phyloP scores from a whole-genome alignment of 2,797 vertebrate species.

The Dromococcyx pavoninus region DNA sequence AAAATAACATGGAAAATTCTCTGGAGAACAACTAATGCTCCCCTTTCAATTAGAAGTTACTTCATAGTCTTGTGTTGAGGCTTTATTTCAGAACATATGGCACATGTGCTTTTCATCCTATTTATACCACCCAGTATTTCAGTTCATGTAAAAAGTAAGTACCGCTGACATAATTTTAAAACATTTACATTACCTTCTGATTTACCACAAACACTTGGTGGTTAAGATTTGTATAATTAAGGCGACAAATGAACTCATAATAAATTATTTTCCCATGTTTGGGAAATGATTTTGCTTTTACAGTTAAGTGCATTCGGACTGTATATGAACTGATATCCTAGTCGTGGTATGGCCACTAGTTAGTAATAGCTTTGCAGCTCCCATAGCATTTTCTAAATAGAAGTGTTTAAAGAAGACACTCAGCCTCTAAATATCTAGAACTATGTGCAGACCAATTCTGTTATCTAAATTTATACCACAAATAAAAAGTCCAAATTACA shows the following conservation, averaged over 20 bases:
- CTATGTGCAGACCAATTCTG: background rate
- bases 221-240: conserved; percentile 18
- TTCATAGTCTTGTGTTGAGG: background rate
- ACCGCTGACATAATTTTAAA: background rate
- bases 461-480: background rate
- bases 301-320: background rate
- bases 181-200: background rate
- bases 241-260: background rate
- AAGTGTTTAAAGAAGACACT: background rate
- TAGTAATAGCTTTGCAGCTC: conserved; percentile 6
- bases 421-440: background rate
- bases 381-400: background rate
- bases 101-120: background rate
- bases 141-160: background rate
- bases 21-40: background rate
- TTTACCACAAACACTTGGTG: conserved; percentile 19
- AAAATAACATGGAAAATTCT: background rate
- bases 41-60: background rate
- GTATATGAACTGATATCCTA: background rate
- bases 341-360: background rate
- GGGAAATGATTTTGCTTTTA: background rate
- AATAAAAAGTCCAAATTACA: background rate
- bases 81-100: background rate
- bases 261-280: background rate
- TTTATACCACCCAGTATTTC: background rate